Conservation (phyloP, 2,113 vertebrate species). For the Pteruthius melanotis region DNA sequence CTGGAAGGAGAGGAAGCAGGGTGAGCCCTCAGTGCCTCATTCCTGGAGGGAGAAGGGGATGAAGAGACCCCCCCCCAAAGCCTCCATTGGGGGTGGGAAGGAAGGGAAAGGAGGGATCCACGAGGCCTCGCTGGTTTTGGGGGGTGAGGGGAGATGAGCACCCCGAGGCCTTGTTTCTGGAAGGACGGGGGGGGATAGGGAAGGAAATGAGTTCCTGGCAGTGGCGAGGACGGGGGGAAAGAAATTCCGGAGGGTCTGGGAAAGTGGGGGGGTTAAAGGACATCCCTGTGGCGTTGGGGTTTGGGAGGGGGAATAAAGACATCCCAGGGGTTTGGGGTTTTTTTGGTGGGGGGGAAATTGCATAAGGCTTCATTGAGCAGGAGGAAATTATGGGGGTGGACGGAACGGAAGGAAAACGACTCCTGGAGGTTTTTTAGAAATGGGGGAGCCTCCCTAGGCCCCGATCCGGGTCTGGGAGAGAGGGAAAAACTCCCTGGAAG, state of each 20-base stretch:
- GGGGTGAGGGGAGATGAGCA: background rate
- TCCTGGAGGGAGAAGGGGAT: no score
- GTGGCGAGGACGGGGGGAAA: background rate
- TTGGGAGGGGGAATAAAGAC: no score
- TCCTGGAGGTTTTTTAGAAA: background rate
- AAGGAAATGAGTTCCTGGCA: background rate
- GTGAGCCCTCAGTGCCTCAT: background rate
- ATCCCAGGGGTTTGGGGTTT: no score
- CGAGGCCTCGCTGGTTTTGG: background rate
- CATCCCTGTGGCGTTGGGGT: no score
- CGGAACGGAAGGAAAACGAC: background rate
- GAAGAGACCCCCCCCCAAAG: background rate
- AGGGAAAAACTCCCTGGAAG: background rate
- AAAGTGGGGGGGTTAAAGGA: no score
- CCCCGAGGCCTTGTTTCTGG: background rate
- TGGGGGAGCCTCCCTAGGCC: background rate
- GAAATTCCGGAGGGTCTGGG: no score
- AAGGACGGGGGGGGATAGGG: accelerated
- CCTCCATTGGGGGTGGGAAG: background rate
- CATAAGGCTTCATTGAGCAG: background rate
- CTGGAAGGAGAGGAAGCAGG: background rate
- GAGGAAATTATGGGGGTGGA: background rate
- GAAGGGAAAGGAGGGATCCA: background rate
- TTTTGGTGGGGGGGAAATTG: no score
- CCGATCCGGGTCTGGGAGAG: background rate